These are phyloP conservation scores for Hypsopygia costalis DNA, from an alignment of 2,888 invertebrate genomes.

Conservation along the genomic window DNA sequence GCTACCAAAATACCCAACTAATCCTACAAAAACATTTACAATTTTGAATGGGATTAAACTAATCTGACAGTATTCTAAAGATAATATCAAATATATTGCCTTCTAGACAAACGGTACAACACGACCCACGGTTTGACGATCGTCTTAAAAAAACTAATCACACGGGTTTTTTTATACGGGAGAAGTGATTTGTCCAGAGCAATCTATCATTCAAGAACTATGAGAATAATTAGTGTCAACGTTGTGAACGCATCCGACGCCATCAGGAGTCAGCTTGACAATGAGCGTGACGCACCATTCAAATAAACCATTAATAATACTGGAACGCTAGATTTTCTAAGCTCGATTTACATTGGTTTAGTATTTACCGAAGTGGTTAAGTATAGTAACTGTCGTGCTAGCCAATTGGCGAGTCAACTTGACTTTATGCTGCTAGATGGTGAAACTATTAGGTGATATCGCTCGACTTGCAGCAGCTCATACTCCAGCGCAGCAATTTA, in stretches of 20 bases:
- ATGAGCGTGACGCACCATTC: slow-evolving; percentile 74
- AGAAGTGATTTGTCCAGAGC: slow-evolving; percentile 77
- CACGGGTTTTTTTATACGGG: slow-evolving; percentile 64
- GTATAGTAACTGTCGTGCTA: too few relatives aligned
- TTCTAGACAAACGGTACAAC: slow-evolving; percentile 52
- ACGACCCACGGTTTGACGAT: slow-evolving; percentile 60
- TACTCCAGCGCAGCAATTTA: too few relatives aligned
- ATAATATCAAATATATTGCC: slow-evolving; percentile 61
- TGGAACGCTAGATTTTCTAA: slow-evolving; percentile 74
- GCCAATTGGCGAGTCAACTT: too few relatives aligned
- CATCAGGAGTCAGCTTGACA: slow-evolving; percentile 62
- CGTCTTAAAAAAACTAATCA: slow-evolving; percentile 64
- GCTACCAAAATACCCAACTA: not conserved
- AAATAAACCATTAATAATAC: slow-evolving; percentile 79
- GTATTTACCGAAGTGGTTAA: too few relatives aligned
- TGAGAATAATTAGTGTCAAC: slow-evolving; percentile 80
- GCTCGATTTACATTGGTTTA: too few relatives aligned
- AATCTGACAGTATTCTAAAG: slow-evolving; percentile 58
- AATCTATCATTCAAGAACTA: slow-evolving; percentile 78
- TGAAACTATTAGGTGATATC: too few relatives aligned
- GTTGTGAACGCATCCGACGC: slow-evolving; percentile 61
- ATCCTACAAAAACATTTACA: slow-evolving; percentile 10
- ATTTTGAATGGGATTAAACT: slow-evolving; percentile 56
- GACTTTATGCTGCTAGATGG: too few relatives aligned
- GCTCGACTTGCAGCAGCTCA: too few relatives aligned